Conservation (phyloP, 2,888 invertebrate species). For the Gryllus longicercus region DNA sequence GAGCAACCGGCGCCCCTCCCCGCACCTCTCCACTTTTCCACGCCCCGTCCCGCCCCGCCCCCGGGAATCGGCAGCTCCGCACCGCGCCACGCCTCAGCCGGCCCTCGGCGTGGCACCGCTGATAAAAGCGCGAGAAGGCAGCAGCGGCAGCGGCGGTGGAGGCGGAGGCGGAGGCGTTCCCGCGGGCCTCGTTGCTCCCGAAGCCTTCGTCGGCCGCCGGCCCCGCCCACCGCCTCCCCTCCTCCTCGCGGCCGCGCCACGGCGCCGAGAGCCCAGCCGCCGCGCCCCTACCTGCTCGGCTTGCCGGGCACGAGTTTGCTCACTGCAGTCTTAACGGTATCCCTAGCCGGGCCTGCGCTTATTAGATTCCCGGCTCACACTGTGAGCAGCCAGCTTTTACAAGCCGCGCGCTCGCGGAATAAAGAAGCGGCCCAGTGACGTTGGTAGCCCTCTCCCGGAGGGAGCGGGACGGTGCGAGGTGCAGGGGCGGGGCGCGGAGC, state of each 20-base stretch:
- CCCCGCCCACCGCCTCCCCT: too few species aligned
- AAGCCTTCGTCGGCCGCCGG: not conserved
- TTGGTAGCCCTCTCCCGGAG: not conserved
- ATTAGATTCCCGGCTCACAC: conserved; percentile 17
- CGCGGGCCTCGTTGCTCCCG: conserved; percentile 17
- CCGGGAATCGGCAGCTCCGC: too few species aligned
- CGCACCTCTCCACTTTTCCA: too few species aligned
- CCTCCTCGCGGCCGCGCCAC: not conserved
- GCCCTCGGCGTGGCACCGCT: too few species aligned
- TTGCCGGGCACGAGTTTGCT: not conserved
- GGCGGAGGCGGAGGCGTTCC: not conserved
- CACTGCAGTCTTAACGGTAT: conserved; percentile 17
- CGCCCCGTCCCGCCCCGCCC: too few species aligned
- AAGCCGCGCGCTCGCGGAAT: conserved; percentile 9
- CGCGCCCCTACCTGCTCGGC: not conserved
- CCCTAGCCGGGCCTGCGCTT: conserved; percentile 9
- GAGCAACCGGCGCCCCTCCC: too few species aligned
- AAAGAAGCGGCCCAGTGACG: conserved; percentile 8
- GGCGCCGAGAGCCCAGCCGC: not conserved
- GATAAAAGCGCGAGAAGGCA: not conserved
- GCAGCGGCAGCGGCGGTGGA: not conserved
- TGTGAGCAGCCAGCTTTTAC: conserved; percentile 17
- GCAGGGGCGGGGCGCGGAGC: too few species aligned
- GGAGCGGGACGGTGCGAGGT: too few species aligned
- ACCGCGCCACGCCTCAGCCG: too few species aligned